Evolutionary conservation across 2,797 vertebrate genomes (phyloP), one percentile per base, ranked within the genome.

Genomic region (Rousettus madagascariensis): DNA sequence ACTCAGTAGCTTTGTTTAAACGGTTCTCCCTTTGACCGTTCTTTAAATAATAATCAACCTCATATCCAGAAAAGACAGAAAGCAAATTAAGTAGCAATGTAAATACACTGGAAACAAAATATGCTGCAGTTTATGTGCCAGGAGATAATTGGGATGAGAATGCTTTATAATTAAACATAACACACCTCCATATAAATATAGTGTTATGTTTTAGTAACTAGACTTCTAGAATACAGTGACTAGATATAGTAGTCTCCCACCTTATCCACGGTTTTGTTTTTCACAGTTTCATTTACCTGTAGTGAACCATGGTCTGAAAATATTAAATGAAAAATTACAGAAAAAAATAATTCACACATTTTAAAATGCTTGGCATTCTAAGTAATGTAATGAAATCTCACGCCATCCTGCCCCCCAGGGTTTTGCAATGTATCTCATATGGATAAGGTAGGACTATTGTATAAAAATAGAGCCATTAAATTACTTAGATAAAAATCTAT

Each of bases 161-260:
- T 79, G 28, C n/a, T 77, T 88, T 91, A 26, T 88, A 53, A 93
- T 82, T 71, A 92, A 87, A 90, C 75, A 77, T 49, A 88, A 51
- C 3, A 85, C 28, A 86, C 78, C 16, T 33, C 8, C 72, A 83
- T 51, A 26, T 57, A 78, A 92, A 90, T 20, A 33, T 20, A 63
- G 38, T 36, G 11, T 22, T 63, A 68, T 57, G 1, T 22, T 88
- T 89, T 49, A 53, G 26, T 71, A 86, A 82, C 30, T 24, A 86
- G 59, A 72, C 22, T 57, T 68, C 69, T 79, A 19, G 63, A 84
- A 83, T 65, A 92, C 6, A 89, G 11, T 57, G 51, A 90, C 46
- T 77, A 89, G 43, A 63, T 77, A 65, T 13, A 33, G 41, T n/a
- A 30, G 17, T 82, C 59, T 43, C 63, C 12, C 79, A 49, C 49